Evolutionary conservation across 2,888 invertebrate genomes (phyloP).

Genomic region (Furcula furcula): DNA sequence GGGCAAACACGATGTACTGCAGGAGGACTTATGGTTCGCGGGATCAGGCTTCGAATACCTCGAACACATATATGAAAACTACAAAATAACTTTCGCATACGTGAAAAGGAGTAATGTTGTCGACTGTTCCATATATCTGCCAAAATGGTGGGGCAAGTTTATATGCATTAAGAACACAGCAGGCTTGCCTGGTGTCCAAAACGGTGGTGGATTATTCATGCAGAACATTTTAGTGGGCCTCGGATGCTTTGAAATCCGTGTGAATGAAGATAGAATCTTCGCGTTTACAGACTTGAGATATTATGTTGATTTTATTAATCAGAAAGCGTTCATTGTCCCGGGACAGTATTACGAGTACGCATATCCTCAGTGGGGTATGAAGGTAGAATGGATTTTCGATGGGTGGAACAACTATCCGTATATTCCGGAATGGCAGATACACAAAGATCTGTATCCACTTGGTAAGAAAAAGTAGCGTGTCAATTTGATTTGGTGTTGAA

Average conservation of each 20-base stretch:
- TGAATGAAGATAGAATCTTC: conserved; percentile 27
- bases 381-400: too few species aligned
- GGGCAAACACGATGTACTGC: neutral
- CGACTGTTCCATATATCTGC: conserved; percentile 17
- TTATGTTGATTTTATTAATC: neutral
- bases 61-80: conserved; percentile 28
- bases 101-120: neutral
- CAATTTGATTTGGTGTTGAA: too few species aligned
- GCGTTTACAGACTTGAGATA: conserved; percentile 26
- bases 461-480: neutral
- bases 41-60: conserved; percentile 31
- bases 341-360: conserved; percentile 1
- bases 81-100: conserved; percentile 6
- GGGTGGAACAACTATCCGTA: neutral
- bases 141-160: conserved; percentile 40
- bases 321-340: neutral
- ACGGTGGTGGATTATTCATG: neutral
- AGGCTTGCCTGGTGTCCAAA: neutral
- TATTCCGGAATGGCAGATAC: neutral
- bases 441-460: neutral
- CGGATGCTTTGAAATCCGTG: neutral
- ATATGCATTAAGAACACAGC: conserved; percentile 28
- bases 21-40: conserved; percentile 3
- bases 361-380: neutral
- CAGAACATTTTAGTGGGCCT: neutral